phyloP scores from a whole-genome alignment of 2,797 vertebrate species.

The Amazona ochrocephala region DNA sequence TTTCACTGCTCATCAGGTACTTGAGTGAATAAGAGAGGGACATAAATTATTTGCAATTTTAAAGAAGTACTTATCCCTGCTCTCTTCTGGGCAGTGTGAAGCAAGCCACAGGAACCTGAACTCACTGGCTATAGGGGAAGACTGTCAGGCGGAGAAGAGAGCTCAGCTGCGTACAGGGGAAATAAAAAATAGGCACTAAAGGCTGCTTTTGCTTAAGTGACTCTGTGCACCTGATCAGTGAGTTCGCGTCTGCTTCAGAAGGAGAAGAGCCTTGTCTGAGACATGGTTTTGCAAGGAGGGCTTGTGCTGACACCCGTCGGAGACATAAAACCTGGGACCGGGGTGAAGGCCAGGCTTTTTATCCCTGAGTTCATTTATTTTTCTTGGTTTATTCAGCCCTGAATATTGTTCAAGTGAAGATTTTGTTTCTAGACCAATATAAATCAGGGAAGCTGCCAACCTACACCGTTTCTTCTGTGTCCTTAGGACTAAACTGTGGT shows the following conservation, averaged over 20 bases:
- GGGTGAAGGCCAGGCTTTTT: background rate
- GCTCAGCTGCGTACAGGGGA: background rate
- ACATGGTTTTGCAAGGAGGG: background rate
- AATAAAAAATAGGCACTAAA: background rate
- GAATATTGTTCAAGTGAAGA: background rate
- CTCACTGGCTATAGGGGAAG: accelerated
- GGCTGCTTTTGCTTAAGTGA: accelerated
- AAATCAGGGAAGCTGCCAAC: background rate
- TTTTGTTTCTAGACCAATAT: background rate
- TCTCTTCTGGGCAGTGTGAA: background rate
- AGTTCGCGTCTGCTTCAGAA: background rate
- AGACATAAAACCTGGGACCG: background rate
- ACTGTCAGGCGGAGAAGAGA: background rate
- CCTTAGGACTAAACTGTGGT: accelerated
- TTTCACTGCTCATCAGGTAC: background rate
- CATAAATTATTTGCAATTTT: background rate
- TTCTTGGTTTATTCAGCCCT: constrained; percentile 8
- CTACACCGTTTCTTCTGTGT: background rate
- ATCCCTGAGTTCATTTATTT: constrained; percentile 47
- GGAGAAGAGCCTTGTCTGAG: background rate
- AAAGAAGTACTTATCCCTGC: background rate
- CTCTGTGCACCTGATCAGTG: background rate
- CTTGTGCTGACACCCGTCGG: background rate
- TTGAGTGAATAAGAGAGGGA: background rate
- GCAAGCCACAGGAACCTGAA: background rate